These are phyloP conservation scores for Drosophila repleta DNA, from an alignment of 1,140 invertebrate genomes.

Conservation along the genomic window DNA sequence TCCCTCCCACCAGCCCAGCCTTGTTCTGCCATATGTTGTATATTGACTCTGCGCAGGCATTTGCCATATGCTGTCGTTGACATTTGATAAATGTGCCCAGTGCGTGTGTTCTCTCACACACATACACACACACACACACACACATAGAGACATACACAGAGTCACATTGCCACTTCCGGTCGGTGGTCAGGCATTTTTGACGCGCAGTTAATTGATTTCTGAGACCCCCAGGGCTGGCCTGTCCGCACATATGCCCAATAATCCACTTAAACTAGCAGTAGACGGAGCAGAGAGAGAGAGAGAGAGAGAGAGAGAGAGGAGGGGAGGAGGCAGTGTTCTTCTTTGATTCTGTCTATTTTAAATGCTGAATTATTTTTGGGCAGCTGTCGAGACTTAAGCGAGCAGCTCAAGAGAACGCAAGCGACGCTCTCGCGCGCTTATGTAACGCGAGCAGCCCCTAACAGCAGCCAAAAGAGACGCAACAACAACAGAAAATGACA, in stretches of 20 bases:
- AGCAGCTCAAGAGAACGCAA: constrained; percentile 10
- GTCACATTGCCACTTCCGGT: constrained; percentile 54
- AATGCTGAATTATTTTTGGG: constrained; percentile 59
- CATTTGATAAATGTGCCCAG: constrained; percentile 70
- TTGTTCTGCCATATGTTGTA: constrained; percentile 46
- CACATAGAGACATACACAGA: not conserved
- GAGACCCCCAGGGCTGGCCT: constrained; percentile 38
- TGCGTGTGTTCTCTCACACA: not conserved
- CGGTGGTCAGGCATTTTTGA: constrained; percentile 53
- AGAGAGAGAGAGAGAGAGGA: not conserved
- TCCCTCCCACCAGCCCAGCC: not conserved
- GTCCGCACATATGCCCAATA: constrained; percentile 52
- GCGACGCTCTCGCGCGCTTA: constrained; percentile 33
- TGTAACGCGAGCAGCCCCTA: constrained; percentile 75
- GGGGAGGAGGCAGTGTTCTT: too few relatives aligned
- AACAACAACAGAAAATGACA: constrained; percentile 22
- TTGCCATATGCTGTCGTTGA: constrained; percentile 59
- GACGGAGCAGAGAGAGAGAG: not conserved
- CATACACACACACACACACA: constrained; percentile 9
- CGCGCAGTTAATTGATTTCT: constrained; percentile 78
- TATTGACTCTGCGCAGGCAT: constrained; percentile 21
- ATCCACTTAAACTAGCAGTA: constrained; percentile 64
- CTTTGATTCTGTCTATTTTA: constrained; percentile 37
- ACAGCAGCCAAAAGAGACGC: constrained; percentile 22
- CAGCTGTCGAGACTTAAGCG: constrained; percentile 9